Evolutionary conservation across 2,797 vertebrate species (phyloP), one percentile per base, ranked within the genome.

Genomic region (Pantherophis alleghaniensis): DNA sequence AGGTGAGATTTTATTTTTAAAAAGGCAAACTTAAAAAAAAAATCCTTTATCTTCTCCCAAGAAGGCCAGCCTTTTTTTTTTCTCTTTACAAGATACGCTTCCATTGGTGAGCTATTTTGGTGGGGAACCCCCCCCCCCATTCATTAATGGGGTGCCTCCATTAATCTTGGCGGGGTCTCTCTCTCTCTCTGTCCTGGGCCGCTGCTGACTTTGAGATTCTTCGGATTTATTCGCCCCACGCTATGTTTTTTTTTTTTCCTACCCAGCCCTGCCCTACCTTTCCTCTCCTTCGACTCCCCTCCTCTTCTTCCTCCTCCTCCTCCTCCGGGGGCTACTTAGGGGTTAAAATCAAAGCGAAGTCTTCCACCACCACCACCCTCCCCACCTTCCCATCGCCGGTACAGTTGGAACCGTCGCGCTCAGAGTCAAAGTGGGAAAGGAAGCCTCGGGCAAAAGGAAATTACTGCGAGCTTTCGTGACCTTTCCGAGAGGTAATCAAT

Each of bases 401-500:
- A 98, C 97, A 98, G 97, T 98, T 97, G 97, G 97, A 98, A 98
- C 98, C 98, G 98, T 98, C 97, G 97, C 97, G 98, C 98, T 94
- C 92, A 96, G 98, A 98, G 98, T 98, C 98, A 98, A 99, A 99
- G 99, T 99, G 99, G 87, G 99, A 99, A 99, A 99, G 98, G 97
- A 97, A 98, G 99, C 99, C 99, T 98, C 98, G 97, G 98, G 99
- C 99, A 96, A 98, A 98, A 98, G 99, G 99, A 99, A 99, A 99
- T 99, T 99, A 99, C 99, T 98, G 98, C 98, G 98, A 98, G 98
- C 98, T 99, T 98, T 98, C 97, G 97, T 99, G 99, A 99, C 99
- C 99, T 99, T 98, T 99, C 98, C 98, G 98, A 98, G 98, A 98
- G 98, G 98, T 99, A 99, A 99, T 99, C 99, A 99, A 99, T 99